These are phyloP conservation scores for Bhutanitis thaidina DNA, from an alignment of 2,888 invertebrate species.

Conservation along the genomic window DNA sequence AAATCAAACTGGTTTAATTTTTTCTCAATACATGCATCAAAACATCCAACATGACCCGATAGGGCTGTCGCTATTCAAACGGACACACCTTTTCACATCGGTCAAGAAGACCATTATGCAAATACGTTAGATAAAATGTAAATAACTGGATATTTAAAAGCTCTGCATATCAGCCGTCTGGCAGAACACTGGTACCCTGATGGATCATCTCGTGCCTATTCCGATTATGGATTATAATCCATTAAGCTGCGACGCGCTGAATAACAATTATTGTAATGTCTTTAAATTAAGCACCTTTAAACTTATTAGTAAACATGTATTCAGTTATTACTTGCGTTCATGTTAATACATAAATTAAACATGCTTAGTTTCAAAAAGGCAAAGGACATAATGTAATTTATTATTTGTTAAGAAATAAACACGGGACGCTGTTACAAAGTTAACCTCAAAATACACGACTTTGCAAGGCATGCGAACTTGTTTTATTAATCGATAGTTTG, in stretches of 20 bases:
- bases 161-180: slow-evolving; percentile 11
- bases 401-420: no score
- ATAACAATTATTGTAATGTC: slow-evolving; percentile 40
- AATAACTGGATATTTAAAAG: slow-evolving; percentile 15
- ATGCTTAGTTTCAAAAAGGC: no score
- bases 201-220: slow-evolving; percentile 27
- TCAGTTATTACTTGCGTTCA: no score
- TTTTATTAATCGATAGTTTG: slow-evolving; percentile 28
- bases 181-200: slow-evolving; percentile 24
- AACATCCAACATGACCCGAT: not conserved
- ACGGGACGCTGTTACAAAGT: not conserved
- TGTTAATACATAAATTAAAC: no score
- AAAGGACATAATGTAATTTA: no score
- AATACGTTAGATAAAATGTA: slow-evolving; percentile 13
- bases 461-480: not conserved
- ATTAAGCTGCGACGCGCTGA: slow-evolving; percentile 5
- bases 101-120: slow-evolving; percentile 10
- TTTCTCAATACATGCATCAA: no score
- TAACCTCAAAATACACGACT: not conserved
- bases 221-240: slow-evolving; percentile 37
- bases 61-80: not conserved
- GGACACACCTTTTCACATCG: slow-evolving; percentile 12
- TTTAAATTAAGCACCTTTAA: not conserved
- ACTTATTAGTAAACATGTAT: no score
- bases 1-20: no score